Percentiles rank a stretch among this genome's conserved stretches.
Conservation (phyloP, 2,888 invertebrate genomes). For the Drosophila phalerata region DNA sequence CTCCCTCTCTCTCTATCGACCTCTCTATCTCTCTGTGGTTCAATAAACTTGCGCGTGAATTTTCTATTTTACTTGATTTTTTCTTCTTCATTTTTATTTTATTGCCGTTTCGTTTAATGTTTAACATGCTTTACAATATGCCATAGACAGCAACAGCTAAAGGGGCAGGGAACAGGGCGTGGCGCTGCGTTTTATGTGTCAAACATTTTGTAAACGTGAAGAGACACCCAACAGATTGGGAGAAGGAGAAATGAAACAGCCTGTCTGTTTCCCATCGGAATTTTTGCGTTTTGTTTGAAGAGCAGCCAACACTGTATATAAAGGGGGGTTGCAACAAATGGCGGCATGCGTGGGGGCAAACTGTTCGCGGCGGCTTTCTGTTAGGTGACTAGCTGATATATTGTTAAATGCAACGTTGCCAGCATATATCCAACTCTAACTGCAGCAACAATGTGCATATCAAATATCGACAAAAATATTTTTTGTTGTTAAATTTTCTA, state of each 20-base stretch:
- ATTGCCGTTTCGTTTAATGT: conserved; percentile 59
- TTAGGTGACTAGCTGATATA: conserved; percentile 23
- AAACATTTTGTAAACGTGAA: conserved; percentile 65
- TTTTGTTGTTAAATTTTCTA: neutral
- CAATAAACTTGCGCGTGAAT: conserved; percentile 77
- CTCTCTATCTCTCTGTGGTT: conserved; percentile 55
- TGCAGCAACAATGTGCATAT: conserved; percentile 12
- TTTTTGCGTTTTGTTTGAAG: conserved; percentile 62
- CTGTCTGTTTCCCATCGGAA: conserved; percentile 65
- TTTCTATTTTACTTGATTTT: conserved; percentile 67
- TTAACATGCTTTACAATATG: conserved; percentile 66
- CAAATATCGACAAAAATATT: neutral
- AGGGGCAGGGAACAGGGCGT: conserved; percentile 30
- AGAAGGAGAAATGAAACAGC: conserved; percentile 33
- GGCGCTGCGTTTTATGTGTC: conserved; percentile 71
- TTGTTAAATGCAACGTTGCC: conserved; percentile 18
- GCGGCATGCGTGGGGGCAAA: neutral
- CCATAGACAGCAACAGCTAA: conserved; percentile 40
- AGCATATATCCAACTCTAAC: conserved; percentile 15
- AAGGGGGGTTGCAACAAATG: neutral
- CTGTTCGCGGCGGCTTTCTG: neutral
- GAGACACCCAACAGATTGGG: neutral
- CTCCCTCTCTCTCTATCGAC: neutral
- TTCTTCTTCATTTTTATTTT: conserved; percentile 32
- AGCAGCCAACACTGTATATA: conserved; percentile 24